Evolutionary conservation across 2,888 invertebrate species (phyloP), one percentile per base, ranked within the genome.

Genomic region (Salpingus planirostris): DNA sequence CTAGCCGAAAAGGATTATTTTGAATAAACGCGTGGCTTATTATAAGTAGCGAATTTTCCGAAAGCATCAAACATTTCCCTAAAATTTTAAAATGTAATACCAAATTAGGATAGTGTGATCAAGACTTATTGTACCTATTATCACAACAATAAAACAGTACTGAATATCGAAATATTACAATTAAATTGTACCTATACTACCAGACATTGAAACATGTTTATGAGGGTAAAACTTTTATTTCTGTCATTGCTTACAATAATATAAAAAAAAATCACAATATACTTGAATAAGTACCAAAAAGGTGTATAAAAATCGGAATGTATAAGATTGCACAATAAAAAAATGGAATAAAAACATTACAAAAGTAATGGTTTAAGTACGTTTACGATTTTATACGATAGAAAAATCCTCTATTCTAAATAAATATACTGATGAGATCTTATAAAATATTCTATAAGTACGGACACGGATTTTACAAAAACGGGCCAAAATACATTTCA

Each of bases 291-390:
- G 44, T 49, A 50, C 40, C 43, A 46, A 40, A 38, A 11, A 23
- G 23, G 15, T 35, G 24, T 34, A 27, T 33, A 45, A 39, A 43
- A 48, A 50, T 49, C 38, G 50, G 49, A 51, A 52, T 51, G 49
- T 53, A 48, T n/a, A 31, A 41, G 38, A 49, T 50, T 51, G 49
- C 48, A 49, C 47, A 47, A 39, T 47, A 42, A 37, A 42, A 47
- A 43, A 47, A 31, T 44, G n/a, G n/a, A n/a, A n/a, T n/a, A 18
- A 18, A 6, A 18, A 18, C 8, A 18, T 8, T 5, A 18, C 5
- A 18, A 18, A 18, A 18, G 49, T 43, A 45, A 42, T 38, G 42
- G 45, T 35, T 46, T 46, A 40, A 44, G 38, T 44, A 43, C 41
- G 41, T 36, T 42, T 39, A 37, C 37, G 42, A 37, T 18, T 18